phyloP scores from a whole-genome alignment of 2,888 invertebrate genomes.

The Rhagophthalmus giganteus region DNA sequence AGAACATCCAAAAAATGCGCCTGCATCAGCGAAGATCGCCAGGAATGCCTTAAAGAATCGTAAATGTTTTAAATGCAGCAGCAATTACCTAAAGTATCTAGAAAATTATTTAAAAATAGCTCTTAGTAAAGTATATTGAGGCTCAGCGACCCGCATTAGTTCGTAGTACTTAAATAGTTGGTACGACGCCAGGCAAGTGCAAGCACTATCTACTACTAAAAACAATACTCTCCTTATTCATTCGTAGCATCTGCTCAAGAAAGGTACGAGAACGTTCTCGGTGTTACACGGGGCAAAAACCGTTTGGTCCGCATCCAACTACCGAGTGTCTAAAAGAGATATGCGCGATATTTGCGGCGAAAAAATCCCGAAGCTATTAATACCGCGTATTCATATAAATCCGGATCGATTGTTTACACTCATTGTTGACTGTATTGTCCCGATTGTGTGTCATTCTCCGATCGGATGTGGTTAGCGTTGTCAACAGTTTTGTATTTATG shows the following conservation, averaged over 20 bases:
- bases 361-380: conserved; percentile 3
- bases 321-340: conserved; percentile 40
- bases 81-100: conserved; percentile 7
- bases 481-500: conserved; percentile 10
- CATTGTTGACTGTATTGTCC: too few species aligned
- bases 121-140: conserved; percentile 2
- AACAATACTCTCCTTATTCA: conserved; percentile 38
- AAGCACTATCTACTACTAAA: conserved; percentile 27
- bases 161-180: conserved; percentile 33
- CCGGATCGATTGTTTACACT: too few species aligned
- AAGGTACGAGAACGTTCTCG: conserved; percentile 7
- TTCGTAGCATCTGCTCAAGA: conserved; percentile 25
- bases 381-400: too few species aligned
- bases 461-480: conserved; percentile 8
- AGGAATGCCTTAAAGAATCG: too few species aligned
- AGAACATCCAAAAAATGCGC: too few species aligned
- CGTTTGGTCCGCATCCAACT: conserved; percentile 34
- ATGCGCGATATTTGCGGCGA: conserved; percentile 7
- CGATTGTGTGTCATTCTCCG: conserved; percentile 1
- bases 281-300: conserved; percentile 9
- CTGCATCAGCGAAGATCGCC: too few species aligned
- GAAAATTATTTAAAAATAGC: conserved; percentile 19
- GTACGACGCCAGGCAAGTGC: conserved; percentile 35
- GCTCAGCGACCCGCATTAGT: conserved; percentile 21
- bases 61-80: too few species aligned